Evolutionary conservation across 2,888 invertebrate genomes (phyloP).

Genomic region (Ganaspis brasiliensis): DNA sequence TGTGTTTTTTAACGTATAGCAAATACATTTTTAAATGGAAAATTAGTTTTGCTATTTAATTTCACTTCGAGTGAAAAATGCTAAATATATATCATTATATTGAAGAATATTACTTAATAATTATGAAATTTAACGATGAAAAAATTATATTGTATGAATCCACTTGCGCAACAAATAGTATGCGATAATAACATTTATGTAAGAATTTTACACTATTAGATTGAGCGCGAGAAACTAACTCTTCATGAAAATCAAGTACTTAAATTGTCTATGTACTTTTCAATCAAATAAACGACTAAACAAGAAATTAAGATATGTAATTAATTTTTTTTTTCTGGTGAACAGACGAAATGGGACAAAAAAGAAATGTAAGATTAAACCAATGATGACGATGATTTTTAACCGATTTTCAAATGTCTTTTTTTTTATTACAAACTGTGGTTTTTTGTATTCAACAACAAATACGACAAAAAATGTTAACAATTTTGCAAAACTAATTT

Average conservation of each 20-base stretch:
- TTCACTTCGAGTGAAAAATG: not conserved
- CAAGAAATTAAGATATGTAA: no score
- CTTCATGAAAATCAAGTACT: not conserved
- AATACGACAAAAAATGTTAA: no score
- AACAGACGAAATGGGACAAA: no score
- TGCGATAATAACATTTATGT: constrained; percentile 29
- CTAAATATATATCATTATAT: constrained; percentile 5
- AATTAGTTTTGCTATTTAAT: constrained; percentile 1
- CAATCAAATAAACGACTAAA: not conserved
- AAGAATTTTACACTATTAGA: constrained; percentile 24
- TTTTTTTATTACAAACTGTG: no score
- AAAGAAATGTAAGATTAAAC: no score
- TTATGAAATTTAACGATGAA: constrained; percentile 21
- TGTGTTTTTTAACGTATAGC: no score
- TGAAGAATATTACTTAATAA: constrained; percentile 12
- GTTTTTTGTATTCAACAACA: no score
- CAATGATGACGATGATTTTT: no score
- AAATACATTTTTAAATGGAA: not conserved
- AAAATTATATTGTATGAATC: constrained; percentile 25
- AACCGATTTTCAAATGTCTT: no score
- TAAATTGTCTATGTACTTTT: not conserved
- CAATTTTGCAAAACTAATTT: no score
- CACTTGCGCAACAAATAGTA: constrained; percentile 15
- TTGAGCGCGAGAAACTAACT: not conserved
- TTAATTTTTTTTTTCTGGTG: no score